Base-by-base conservation (phyloP, 2,888 invertebrate genomes). In the Corbicula japonica region DNA sequence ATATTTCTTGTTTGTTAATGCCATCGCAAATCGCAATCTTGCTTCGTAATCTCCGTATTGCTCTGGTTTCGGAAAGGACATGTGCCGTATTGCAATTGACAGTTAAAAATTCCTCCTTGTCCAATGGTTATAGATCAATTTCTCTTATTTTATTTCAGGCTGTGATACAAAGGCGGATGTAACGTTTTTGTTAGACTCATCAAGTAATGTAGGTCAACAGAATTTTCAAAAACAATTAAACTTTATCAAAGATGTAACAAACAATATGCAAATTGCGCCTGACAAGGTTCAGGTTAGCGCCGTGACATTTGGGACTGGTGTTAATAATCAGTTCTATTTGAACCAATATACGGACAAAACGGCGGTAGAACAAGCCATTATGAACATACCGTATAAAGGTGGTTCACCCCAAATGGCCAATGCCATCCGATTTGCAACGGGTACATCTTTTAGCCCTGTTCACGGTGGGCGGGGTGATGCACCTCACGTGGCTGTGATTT, bases 121-220 rank as follows among this genome's bases (percentile, higher is more conserved):
- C n/a, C n/a, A n/a, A n/a, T n/a, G n/a, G n/a, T n/a, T n/a, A n/a
- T n/a, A n/a, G n/a, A n/a, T n/a, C n/a, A n/a, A n/a, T n/a, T n/a
- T n/a, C n/a, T n/a, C n/a, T n/a, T n/a, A n/a, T 66, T 48, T 50
- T 48, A 48, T 83, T 82, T 21, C 85, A 90, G 90, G 87, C 56
- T 90, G 90, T 80, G 86, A 85, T 60, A 86, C 86, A 60, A 84
- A 88, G 62, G 87, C 87, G 23, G 90, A 90, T 68, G 85, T 90
- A 18, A 87, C 88, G 18, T 90, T 90, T 77, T 63, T 90, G 34
- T 65, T 89, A 32, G 88, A 88, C 68, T 87, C 88, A 4, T 89
- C 89, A 18, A 86, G 80, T 61, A 84, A 81, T 73, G 88, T 90
- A 56, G 86, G 89, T 32, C 68, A 66, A 62, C 78, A 79, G 18